Percentiles rank a stretch among this genome's conserved stretches.
Conservation (phyloP, 2,113 vertebrate genomes). For the Ochotona curzoniae region DNA sequence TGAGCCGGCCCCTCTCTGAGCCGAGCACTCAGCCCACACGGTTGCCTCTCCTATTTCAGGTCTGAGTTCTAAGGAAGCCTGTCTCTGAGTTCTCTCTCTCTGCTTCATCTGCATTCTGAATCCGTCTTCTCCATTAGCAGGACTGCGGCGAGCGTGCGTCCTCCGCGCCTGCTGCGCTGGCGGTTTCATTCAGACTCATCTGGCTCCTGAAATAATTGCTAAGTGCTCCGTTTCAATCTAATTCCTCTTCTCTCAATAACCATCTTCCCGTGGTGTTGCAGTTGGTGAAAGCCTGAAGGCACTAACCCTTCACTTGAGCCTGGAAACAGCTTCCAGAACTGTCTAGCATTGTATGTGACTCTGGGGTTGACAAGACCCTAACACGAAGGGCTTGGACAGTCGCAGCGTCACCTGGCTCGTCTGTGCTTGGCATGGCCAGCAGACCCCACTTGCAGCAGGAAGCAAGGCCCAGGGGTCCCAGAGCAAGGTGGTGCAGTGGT, state of each 20-base stretch:
- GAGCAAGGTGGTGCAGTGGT: background rate
- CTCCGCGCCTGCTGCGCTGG: background rate
- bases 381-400: background rate
- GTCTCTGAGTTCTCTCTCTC: constrained; percentile 2
- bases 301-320: background rate
- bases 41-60: background rate
- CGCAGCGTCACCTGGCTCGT: background rate
- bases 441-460: background rate
- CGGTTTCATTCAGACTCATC: constrained; percentile 58
- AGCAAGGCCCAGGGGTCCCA: background rate
- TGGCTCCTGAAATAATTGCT: constrained; percentile 68
- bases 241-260: constrained; percentile 46
- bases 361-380: background rate
- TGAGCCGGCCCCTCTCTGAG: background rate
- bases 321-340: background rate
- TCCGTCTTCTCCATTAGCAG: constrained; percentile 14
- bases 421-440: background rate
- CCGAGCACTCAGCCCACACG: background rate
- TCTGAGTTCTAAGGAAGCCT: background rate
- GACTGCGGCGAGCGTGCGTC: too few relatives aligned
- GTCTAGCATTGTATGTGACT: background rate
- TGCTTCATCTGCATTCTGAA: constrained; percentile 60
- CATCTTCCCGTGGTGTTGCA: constrained; percentile 14
- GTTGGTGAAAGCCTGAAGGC: background rate
- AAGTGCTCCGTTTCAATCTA: constrained; percentile 60